Base-by-base conservation (phyloP, 2,888 invertebrate species). In the Deladenus siricidicola region DNA sequence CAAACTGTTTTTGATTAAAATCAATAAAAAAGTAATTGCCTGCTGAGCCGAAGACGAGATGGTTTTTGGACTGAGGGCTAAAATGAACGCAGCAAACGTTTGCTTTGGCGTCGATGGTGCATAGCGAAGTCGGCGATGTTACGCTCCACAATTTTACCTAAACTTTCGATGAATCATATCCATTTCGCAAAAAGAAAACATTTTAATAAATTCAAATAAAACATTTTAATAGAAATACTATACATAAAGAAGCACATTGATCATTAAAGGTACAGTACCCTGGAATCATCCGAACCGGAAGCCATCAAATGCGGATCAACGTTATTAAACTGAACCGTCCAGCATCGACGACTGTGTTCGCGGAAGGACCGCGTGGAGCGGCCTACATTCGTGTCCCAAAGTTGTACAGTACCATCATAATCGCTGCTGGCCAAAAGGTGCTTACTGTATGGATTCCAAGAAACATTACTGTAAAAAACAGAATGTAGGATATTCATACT, bases 81-180 rank as follows among this genome's bases (percentile, higher is more conserved):
- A 89, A 89, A 79, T 91, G 88, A 19, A 93, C 92, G 81, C 91
- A 92, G 81, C 92, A 93, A 54, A 93, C 90, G 81, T 93, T 92
- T 63, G 90, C 91, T 80, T 89, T 88, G 0, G 90, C 90, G 81
- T 92, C 90, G 19, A 93, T 82, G 4, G 88, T 89, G 10, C 89
- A 88, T 17, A 91, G 86, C 0, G 88, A 89, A 71, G 89, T 86
- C 72, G 90, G 89, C 43, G 86, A 85, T 80, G 89, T 88, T n/a
- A 89, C 83, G 10, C 89, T 87, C 88, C 92, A 93, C 54, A 93
- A 83, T 80, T 92, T 92, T 29, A 93, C 91, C 81, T 68, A 39
- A 43, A 58, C 14, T n/a, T n/a, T n/a, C n/a, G n/a, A n/a, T n/a
- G n/a, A n/a, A n/a, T n/a, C n/a, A n/a, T n/a, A n/a, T n/a, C n/a